Evolutionary conservation across 2,888 invertebrate genomes (phyloP).

Genomic region (Macropis europaea): DNA sequence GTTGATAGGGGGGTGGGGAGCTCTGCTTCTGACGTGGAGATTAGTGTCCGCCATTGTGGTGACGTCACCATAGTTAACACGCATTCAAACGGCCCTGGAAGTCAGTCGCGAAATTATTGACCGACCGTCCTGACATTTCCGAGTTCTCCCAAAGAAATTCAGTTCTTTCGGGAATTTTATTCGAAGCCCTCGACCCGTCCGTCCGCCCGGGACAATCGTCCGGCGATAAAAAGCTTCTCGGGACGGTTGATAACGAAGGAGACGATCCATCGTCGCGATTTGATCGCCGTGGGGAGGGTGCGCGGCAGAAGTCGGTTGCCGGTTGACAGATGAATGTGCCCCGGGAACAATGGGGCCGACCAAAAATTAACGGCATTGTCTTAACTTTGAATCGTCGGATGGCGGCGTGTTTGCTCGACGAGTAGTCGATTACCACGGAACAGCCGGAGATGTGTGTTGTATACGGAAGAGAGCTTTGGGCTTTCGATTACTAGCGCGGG

Average conservation of each 20-base stretch:
- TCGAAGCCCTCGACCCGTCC: not conserved
- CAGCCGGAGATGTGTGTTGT: conserved; percentile 41
- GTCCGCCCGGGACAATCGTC: not conserved
- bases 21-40: conserved; percentile 79
- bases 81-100: conserved; percentile 71
- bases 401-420: conserved; percentile 59
- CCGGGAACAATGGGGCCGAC: conserved; percentile 76
- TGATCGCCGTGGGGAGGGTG: conserved; percentile 21
- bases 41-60: conserved; percentile 80
- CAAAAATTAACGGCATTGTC: conserved; percentile 80
- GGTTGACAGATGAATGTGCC: conserved; percentile 78
- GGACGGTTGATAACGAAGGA: too few species aligned
- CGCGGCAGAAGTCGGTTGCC: conserved; percentile 65
- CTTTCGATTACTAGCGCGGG: conserved; percentile 58
- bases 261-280: conserved; percentile 22
- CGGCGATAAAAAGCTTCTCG: not conserved
- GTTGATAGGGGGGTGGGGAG: conserved; percentile 50
- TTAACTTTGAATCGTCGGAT: conserved; percentile 76
- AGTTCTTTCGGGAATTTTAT: conserved; percentile 6
- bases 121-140: conserved; percentile 20
- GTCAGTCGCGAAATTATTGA: conserved; percentile 61
- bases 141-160: too few species aligned
- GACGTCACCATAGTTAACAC: conserved; percentile 79
- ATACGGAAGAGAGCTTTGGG: conserved; percentile 42
- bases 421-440: conserved; percentile 66